Base-by-base conservation (phyloP, 1,140 invertebrate species). In the Drosophila busckii region DNA sequence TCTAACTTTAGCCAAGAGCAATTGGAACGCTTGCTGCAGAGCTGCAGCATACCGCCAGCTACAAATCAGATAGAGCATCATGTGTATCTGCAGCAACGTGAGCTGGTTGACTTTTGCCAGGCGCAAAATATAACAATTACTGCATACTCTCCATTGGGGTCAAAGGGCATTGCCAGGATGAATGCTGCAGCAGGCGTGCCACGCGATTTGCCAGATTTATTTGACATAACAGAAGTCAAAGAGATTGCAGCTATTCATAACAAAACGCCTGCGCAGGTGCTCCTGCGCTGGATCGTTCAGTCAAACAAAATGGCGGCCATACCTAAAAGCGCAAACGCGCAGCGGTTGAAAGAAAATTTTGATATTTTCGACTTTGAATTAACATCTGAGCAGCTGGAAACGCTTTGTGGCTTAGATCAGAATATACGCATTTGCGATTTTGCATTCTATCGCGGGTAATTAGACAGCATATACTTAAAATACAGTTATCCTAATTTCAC, bases 1-100 rank as follows among this genome's bases (percentile, higher is more conserved):
- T 95, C 94, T n/a, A 95, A 95, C 73, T 96, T 95, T 65, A 95
- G 93, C 70, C 88, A 91, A 52, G 70, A 88, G 8, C 94, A 95
- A 88, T 90, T 95, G 35, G 65, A 88, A 37, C 89, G 90, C 19
- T 90, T 95, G 35, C 88, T 92, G 29, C 89, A 93, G 26, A 90
- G 90, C 46, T 89, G 91, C 16, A 89, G 89, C 46, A 91, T 94
- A 10, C 91, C 90, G 52, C 94, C 93, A 0, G 90, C 91, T 41
- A 93, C 92, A 73, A 87, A 94, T 16, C 93, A 96, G 89, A 89
- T 96, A 16, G 95, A 97, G 80, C 88, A 94, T 16, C 95, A 97
- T 83, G 91, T 93, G 0, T 95, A 95, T 70, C 90, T 94, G 60
- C 95, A 96, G 82, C 96, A 97, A 87, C 90, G 90, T 10, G 89